Conservation (phyloP, 2,113 vertebrate species). For the Dasyprocta punctata region DNA sequence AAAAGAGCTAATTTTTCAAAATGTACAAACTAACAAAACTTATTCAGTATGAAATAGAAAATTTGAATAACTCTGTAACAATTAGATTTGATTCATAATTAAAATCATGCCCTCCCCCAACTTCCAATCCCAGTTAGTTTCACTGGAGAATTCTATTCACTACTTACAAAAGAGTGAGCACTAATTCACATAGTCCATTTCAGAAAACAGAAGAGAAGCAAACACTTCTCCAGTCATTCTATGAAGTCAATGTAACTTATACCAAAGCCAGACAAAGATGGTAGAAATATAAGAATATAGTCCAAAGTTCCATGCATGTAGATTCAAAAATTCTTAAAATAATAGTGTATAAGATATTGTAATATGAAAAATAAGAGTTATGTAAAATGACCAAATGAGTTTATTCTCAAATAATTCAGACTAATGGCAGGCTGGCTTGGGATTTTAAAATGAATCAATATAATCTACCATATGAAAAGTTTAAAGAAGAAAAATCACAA, state of each 20-base stretch:
- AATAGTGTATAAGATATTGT: neutral
- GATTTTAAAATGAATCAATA: neutral
- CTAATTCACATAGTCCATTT: neutral
- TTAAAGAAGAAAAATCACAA: neutral
- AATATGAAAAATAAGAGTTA: neutral
- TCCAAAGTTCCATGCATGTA: neutral
- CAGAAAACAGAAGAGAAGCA: neutral
- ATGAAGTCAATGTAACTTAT: neutral
- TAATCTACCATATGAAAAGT: neutral
- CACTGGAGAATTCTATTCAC: neutral
- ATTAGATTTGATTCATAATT: slow-evolving; percentile 4
- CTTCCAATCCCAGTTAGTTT: neutral
- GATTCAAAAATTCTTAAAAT: neutral
- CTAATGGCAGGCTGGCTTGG: neutral
- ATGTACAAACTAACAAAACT: neutral
- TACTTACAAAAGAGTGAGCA: neutral
- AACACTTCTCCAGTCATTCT: neutral
- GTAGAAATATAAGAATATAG: neutral
- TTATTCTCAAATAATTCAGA: neutral
- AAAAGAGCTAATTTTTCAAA: slow-evolving; percentile 15
- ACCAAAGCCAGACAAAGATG: neutral
- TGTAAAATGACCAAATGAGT: neutral
- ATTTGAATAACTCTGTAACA: neutral
- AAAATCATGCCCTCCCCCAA: neutral
- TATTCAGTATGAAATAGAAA: neutral